A percentile compares a stretch with the other conserved stretches of the same genome.
Conservation (phyloP, 2,113 vertebrate genomes). For the Bos taurus region DNA sequence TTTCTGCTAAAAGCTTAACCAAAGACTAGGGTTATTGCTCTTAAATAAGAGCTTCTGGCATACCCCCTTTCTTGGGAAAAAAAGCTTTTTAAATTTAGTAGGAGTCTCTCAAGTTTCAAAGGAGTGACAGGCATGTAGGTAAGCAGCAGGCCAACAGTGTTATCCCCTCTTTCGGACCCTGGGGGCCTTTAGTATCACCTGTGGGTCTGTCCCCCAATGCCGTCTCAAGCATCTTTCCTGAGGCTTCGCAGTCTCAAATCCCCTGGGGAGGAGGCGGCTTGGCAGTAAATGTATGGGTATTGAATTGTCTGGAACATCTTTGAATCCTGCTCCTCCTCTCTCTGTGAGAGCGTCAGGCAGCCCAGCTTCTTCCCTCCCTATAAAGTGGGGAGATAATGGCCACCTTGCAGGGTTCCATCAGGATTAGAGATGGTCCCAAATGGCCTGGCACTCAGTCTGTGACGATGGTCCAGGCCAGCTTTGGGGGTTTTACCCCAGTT, state of each 20-base stretch:
- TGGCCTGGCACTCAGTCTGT: background rate
- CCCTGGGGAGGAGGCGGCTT: background rate
- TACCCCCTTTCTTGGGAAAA: background rate
- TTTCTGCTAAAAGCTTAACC: background rate
- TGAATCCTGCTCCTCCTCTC: background rate
- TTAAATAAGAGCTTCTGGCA: background rate
- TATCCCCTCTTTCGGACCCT: background rate
- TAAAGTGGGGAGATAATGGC: background rate
- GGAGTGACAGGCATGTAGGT: background rate
- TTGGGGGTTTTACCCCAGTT: background rate
- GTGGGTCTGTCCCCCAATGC: rapidly evolving
- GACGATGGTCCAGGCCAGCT: background rate
- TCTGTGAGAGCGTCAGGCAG: background rate
- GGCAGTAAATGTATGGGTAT: background rate
- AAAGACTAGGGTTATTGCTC: background rate
- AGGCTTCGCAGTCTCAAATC: background rate
- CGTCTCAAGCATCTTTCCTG: background rate
- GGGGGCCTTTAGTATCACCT: background rate
- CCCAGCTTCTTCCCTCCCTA: background rate
- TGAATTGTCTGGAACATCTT: background rate
- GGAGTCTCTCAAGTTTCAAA: background rate
- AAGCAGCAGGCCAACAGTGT: background rate
- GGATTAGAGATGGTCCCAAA: background rate
- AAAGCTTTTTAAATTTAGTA: background rate
- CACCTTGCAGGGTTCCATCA: background rate